A percentile compares a stretch with the other conserved stretches of the same genome.
Conservation (phyloP, 2,113 vertebrate species). For the Felis chaus region DNA sequence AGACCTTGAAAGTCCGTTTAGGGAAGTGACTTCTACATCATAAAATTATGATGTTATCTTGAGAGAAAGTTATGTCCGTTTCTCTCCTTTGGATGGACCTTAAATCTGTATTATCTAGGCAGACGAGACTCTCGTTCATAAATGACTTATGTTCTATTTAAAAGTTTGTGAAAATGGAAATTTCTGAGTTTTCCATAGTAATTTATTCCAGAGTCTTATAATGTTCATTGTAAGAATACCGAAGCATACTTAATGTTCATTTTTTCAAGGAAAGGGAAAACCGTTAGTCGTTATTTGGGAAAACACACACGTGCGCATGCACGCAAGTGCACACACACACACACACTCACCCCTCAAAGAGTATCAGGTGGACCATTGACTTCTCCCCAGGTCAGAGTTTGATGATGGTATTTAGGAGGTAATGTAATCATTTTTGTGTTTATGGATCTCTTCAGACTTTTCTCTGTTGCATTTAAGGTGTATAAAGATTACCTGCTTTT, state of each 20-base stretch:
- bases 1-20: slow-evolving; percentile 17
- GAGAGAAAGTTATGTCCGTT: slow-evolving; percentile 20
- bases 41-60: slow-evolving; percentile 52
- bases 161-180: slow-evolving; percentile 32
- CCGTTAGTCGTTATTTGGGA: not conserved
- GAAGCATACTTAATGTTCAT: not conserved
- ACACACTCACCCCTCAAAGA: too few species aligned
- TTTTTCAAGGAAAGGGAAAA: not conserved
- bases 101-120: not conserved
- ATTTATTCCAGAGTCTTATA: not conserved
- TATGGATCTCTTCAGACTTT: not conserved
- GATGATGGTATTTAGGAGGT: not conserved
- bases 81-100: not conserved
- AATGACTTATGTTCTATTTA: slow-evolving; percentile 9
- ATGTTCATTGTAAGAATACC: not conserved
- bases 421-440: not conserved
- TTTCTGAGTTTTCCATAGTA: slow-evolving; percentile 16
- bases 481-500: not conserved
- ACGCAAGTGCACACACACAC: too few species aligned
- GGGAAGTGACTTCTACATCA: not conserved
- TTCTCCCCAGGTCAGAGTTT: not conserved
- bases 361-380: not conserved
- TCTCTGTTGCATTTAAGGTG: not conserved
- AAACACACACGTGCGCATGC: rapidly evolving
- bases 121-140: not conserved